Evolutionary conservation across 1,140 invertebrate species (phyloP).

Genomic region (Harlomillsia oculata): DNA sequence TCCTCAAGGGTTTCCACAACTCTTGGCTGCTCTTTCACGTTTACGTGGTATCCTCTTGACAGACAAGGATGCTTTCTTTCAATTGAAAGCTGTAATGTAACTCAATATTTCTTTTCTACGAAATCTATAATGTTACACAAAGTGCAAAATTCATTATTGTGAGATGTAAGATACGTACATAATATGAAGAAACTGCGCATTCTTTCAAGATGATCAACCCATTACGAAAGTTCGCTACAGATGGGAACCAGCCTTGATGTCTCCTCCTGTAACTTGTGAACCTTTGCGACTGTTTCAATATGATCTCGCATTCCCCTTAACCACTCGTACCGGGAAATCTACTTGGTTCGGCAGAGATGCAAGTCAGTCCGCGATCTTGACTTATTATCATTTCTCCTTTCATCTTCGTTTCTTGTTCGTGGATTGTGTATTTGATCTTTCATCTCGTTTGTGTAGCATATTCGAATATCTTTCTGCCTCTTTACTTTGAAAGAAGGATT

Average conservation of each 20-base stretch:
- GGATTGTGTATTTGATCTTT: too few species aligned
- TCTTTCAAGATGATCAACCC: neutral
- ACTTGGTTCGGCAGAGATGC: too few species aligned
- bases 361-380: too few species aligned
- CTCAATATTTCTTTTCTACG: neutral
- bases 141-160: too few species aligned
- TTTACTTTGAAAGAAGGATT: conserved; percentile 71
- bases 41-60: conserved; percentile 73
- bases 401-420: too few species aligned
- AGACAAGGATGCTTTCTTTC: conserved; percentile 69
- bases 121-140: too few species aligned
- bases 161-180: too few species aligned
- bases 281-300: neutral
- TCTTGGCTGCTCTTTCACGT: conserved; percentile 74
- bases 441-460: too few species aligned
- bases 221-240: neutral
- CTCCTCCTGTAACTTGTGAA: neutral
- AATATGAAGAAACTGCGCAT: too few species aligned
- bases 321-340: too few species aligned
- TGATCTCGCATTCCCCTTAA: neutral
- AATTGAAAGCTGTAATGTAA: conserved; percentile 64
- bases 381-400: too few species aligned
- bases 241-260: neutral
- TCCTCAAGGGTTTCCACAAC: conserved; percentile 69
- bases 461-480: conserved; percentile 60